Base-by-base conservation (phyloP, 1,140 invertebrate species). In the Eriocheir sinensis region DNA sequence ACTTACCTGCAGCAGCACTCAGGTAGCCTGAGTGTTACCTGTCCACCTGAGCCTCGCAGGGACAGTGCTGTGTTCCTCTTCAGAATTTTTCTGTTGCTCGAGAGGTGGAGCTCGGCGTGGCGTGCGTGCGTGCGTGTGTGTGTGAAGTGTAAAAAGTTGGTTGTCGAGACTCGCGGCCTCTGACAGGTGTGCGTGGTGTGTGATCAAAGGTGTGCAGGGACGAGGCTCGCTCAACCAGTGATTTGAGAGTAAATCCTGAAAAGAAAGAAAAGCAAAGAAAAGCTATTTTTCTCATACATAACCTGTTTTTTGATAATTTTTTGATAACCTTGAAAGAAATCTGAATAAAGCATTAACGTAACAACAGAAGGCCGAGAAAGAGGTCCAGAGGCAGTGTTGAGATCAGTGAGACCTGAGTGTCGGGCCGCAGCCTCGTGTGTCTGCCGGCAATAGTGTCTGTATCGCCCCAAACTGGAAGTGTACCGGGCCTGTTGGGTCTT, bases 231-330 rank as follows among this genome's bases (percentile, higher is more conserved):
- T 72, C 60, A 72, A 12, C 60, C 60, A 72, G 60, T 72, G 60
- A 72, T 72, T 72, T 72, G 21, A 72, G 60, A 72, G n/a, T 72
- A 72, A 21, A n/a, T 72, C 60, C 60, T 72, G 60, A 21, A 72
- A 72, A 72, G 48, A 53, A 72, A 72, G 60, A 72, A 72, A 72
- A n/a, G 60, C 60, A 72, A 72, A 72, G 4, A 72, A n/a, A 72
- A 72, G 60, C 60, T 72, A 6, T n/a, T 72, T 72, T 72, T 72
- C 60, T 72, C 60, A n/a, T 72, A 21, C 1, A 72, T 21, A 72
- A 72, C 60, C n/a, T 72, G n/a, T 72, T 72, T 72, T 72, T 72
- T 72, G 60, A n/a, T 72, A 72, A 72, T n/a, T 72, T 72, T 72
- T 72, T 72, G 60, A 72, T 72, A 72, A 72, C 60, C 60, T n/a